phyloP scores from a whole-genome alignment of 2,113 vertebrate genomes.

The Mesembrinibis cayennensis region DNA sequence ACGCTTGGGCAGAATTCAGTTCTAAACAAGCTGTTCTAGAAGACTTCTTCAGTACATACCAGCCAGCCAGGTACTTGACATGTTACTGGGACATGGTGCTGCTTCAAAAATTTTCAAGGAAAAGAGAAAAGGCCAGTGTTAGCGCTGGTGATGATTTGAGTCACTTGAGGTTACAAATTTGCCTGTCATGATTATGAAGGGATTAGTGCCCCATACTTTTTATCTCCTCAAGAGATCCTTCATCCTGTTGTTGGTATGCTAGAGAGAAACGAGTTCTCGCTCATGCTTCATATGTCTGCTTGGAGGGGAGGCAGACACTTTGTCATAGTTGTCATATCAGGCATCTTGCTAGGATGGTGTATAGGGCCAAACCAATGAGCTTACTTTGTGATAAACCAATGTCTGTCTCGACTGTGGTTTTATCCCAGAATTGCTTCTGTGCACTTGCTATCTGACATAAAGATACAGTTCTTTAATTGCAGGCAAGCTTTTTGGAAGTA shows the following conservation, averaged over 20 bases:
- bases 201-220: neutral
- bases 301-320: neutral
- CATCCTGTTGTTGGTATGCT: neutral
- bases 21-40: neutral
- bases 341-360: neutral
- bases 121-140: neutral
- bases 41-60: neutral
- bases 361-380: neutral
- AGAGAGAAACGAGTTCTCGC: neutral
- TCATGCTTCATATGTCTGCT: neutral
- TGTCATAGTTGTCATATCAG: neutral
- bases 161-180: neutral
- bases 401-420: neutral
- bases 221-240: neutral
- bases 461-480: neutral
- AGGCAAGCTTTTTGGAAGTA: neutral
- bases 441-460: neutral
- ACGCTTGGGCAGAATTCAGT: neutral
- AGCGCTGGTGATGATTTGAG: neutral
- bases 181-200: neutral
- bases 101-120: neutral
- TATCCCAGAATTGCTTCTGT: neutral
- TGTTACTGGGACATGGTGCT: neutral
- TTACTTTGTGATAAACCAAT: neutral
- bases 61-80: neutral